phyloP scores from a whole-genome alignment of 2,888 invertebrate genomes.

The Pterobdella sp. region DNA sequence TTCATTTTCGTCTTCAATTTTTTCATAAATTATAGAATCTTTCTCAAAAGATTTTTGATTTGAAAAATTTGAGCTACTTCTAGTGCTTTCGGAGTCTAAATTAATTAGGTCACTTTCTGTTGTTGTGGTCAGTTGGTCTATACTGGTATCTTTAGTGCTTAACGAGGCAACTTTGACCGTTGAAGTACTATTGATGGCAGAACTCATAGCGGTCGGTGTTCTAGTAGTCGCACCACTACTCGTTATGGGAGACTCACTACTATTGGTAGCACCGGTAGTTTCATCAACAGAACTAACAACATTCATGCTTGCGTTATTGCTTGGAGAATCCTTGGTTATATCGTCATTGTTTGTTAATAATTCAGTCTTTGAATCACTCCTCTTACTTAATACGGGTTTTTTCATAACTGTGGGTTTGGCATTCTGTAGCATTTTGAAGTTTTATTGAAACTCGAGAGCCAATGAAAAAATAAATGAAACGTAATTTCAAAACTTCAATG shows the following conservation, averaged over 20 bases:
- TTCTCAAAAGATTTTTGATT: background rate
- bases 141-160: background rate
- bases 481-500: background rate
- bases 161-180: background rate
- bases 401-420: too few relatives aligned
- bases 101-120: background rate
- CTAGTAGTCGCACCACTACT: background rate
- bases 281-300: background rate
- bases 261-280: background rate
- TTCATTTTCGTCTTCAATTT: background rate
- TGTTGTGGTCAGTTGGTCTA: background rate
- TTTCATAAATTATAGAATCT: too few relatives aligned
- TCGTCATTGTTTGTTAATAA: slow-evolving; percentile 18
- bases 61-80: background rate
- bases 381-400: too few relatives aligned
- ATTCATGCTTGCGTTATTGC: background rate
- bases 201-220: background rate
- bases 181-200: background rate
- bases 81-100: background rate
- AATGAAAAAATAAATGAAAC: background rate
- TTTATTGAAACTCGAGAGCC: too few relatives aligned
- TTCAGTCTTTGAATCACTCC: too few relatives aligned
- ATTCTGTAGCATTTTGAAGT: too few relatives aligned
- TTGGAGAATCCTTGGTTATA: background rate
- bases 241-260: background rate